Evolutionary conservation across 2,888 invertebrate genomes (phyloP), one percentile per base, ranked within the genome.

Genomic region (Cinara cedri): DNA sequence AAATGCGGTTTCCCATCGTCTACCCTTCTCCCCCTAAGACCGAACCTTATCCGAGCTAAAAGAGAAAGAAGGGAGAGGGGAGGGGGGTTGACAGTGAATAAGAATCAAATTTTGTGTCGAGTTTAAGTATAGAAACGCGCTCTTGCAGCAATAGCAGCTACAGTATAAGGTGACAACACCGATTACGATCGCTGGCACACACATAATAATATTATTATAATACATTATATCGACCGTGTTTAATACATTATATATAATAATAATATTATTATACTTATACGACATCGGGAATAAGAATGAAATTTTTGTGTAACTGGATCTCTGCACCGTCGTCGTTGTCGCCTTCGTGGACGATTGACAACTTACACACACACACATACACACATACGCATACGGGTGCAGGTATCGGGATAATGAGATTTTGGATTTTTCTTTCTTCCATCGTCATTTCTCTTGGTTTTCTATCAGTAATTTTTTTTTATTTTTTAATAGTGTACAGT

Each of bases 391-490:
- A n/a, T n/a, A n/a, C n/a, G n/a, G n/a, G 54, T 55, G 34, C 49
- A 34, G 57, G 74, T 60, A 68, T 78, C 78, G 60, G 78, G 19
- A 78, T 78, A 78, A 78, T 42, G 68, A 78, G 68, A 78, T 78
- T 70, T 70, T n/a, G 60, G 55, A 78, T 51, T 70, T 44, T 42
- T 70, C 57, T 57, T 55, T 19, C 16, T 19, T 11, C 34, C 34
- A 6, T 34, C 34, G 24, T 14, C 13, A 9, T n/a, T 16, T 54
- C 44, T 51, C 57, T 70, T 51, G 46, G 49, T 60, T 1, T 49
- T 9, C 42, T 74, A 57, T 76, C n/a, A 51, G 49, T 42, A 21
- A 13, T 34, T 55, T 55, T 71, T 68, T 70, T 51, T 66, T 46
- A 21, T 19, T 9, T 57, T 62, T 60, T 63, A 10, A n/a, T n/a